Base-by-base conservation (phyloP, 2,797 vertebrate species). In the Sebastes hubbsi region DNA sequence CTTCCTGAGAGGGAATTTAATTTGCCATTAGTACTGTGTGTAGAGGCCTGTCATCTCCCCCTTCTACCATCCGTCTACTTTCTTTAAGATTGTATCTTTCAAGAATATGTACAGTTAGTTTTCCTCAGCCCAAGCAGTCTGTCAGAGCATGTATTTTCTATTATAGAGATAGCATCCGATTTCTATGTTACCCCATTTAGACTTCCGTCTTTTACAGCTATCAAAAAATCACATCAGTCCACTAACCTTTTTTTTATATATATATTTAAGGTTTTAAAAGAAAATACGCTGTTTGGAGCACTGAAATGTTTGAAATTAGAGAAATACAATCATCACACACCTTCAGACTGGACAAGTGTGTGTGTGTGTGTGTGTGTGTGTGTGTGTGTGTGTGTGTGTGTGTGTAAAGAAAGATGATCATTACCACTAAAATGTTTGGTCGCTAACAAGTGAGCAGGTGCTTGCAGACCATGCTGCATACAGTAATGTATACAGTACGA, bases 151-250 rank as follows among this genome's bases (percentile, higher is more conserved):
- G 96, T 95, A 96, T 95, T 97, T 97, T 97, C 97, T 96, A 97
- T 97, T 98, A 97, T 96, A 96, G 96, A 97, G 97, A 99, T 97
- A 97, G 96, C 96, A 96, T 97, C 96, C 96, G 86, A 96, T 96
- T 97, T 96, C 96, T 92, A 82, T 93, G 90, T 95, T 96, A 96
- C 96, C 95, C 96, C 97, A 97, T 97, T 98, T 97, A 97, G 89
- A 96, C 96, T 97, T 97, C 96, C 95, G 96, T 97, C 97, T 95
- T 49, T 97, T 96, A 96, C 93, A 89, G 95, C 95, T 97, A 97
- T 98, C 96, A 96, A 95, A 96, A 96, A 97, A 97, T 97, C 95
- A 95, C 96, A 97, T 97, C 96, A 97, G 95, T 95, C 95, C 95
- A 94, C 96, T 96, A 97, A 97, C 96, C 96, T 95, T 97, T 95